Conservation (phyloP, 2,113 vertebrate species). For the Benitochromis conjunctus region DNA sequence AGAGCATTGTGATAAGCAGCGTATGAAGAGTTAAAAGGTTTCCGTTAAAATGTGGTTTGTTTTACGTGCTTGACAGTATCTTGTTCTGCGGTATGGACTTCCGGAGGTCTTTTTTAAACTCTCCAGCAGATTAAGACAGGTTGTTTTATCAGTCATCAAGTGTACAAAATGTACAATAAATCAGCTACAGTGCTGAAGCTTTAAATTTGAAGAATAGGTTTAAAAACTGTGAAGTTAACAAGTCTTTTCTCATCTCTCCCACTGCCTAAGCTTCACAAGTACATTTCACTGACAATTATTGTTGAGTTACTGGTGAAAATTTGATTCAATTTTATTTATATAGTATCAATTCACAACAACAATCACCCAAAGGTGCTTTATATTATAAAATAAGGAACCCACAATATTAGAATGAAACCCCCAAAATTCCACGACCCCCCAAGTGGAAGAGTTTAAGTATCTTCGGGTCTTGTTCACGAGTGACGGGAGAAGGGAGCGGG, state of each 20-base stretch:
- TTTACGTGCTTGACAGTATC: background rate
- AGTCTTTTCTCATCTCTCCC: background rate
- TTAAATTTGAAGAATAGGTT: background rate
- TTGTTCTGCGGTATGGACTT: background rate
- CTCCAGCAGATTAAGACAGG: background rate
- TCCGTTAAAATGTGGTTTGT: background rate
- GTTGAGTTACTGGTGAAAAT: background rate
- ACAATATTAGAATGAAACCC: background rate
- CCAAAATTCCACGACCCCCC: rapidly evolving
- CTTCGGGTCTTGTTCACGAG: no score
- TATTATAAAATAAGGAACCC: background rate
- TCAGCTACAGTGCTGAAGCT: background rate
- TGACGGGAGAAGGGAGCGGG: no score
- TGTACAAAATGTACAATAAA: background rate
- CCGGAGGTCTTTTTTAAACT: background rate
- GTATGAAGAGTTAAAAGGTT: background rate
- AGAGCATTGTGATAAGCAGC: conserved; percentile 8
- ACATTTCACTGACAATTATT: background rate
- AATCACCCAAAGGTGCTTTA: background rate
- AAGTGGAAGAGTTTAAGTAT: no score
- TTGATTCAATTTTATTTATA: rapidly evolving
- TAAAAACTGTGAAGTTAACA: rapidly evolving
- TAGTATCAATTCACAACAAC: rapidly evolving
- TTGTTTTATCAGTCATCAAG: background rate
- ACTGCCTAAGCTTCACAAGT: background rate